Evolutionary conservation across 2,888 invertebrate species (phyloP).

Genomic region (Leucoma salicis): DNA sequence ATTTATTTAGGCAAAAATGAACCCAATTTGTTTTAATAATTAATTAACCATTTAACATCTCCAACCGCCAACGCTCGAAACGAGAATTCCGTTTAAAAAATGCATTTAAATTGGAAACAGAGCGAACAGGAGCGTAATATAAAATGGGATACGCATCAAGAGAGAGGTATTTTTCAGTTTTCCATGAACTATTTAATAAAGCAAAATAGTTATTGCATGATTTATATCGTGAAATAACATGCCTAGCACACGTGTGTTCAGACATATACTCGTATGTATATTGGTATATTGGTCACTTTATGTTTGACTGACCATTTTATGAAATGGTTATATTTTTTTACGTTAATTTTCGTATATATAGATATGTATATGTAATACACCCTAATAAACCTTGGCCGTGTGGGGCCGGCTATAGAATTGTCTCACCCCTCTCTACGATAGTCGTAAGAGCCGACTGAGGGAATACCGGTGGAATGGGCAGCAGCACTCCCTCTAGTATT

Average conservation of each 20-base stretch:
- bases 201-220: constrained; percentile 55
- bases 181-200: constrained; percentile 60
- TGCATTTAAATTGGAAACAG: constrained; percentile 32
- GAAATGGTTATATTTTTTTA: no score
- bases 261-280: no score
- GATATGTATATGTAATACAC: no score
- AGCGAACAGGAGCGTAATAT: constrained; percentile 9
- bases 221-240: constrained; percentile 60
- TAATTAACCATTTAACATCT: constrained; percentile 11
- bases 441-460: no score
- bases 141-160: constrained; percentile 39
- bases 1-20: constrained; percentile 6
- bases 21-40: constrained; percentile 7
- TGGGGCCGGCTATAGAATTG: no score
- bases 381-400: no score
- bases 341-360: no score
- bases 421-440: no score
- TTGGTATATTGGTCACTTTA: no score
- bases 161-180: constrained; percentile 30
- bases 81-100: constrained; percentile 20
- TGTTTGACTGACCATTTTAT: no score
- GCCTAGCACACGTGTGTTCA: constrained; percentile 48
- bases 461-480: no score
- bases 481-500: no score
- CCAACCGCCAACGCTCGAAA: constrained; percentile 15